Evolutionary conservation across 2,797 vertebrate species (phyloP).

Genomic region (Thunnus albacares): DNA sequence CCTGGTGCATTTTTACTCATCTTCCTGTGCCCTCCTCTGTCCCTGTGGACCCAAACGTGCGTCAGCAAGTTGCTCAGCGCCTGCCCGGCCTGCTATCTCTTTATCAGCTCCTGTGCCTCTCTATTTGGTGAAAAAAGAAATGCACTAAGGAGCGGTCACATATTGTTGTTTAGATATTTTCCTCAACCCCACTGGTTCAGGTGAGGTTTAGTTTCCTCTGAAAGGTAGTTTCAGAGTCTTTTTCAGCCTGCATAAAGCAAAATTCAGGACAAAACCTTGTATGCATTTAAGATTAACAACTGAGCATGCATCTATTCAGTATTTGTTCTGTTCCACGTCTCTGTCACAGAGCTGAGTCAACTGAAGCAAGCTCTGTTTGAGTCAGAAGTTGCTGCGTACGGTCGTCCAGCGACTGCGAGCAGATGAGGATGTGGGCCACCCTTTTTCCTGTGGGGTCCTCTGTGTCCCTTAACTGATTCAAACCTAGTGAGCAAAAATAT

Average conservation of each 20-base stretch:
- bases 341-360: conserved; percentile 52
- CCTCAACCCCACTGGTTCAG: not conserved
- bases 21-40: conserved; percentile 61
- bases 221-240: conserved; percentile 9
- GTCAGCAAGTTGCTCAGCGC: conserved; percentile 75
- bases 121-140: conserved; percentile 10
- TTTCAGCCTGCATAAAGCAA: not conserved
- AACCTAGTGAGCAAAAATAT: conserved; percentile 75
- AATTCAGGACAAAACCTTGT: conserved; percentile 7
- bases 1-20: conserved; percentile 53
- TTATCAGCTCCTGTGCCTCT: conserved; percentile 32
- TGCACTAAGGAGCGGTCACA: conserved; percentile 2
- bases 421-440: conserved; percentile 59
- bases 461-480: conserved; percentile 73
- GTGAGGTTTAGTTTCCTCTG: not conserved
- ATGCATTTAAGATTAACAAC: conserved; percentile 37
- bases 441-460: conserved; percentile 46
- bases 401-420: conserved; percentile 22
- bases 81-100: conserved; percentile 41
- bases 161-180: conserved; percentile 19
- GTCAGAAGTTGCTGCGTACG: conserved; percentile 43
- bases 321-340: conserved; percentile 24
- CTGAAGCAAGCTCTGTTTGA: conserved; percentile 28
- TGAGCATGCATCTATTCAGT: conserved; percentile 30
- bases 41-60: conserved; percentile 66